Percentiles rank a stretch among this genome's conserved stretches.
These are phyloP conservation scores for Zygothrica quintamaculata DNA, from an alignment of 2,888 invertebrate genomes.

Conservation along the genomic window DNA sequence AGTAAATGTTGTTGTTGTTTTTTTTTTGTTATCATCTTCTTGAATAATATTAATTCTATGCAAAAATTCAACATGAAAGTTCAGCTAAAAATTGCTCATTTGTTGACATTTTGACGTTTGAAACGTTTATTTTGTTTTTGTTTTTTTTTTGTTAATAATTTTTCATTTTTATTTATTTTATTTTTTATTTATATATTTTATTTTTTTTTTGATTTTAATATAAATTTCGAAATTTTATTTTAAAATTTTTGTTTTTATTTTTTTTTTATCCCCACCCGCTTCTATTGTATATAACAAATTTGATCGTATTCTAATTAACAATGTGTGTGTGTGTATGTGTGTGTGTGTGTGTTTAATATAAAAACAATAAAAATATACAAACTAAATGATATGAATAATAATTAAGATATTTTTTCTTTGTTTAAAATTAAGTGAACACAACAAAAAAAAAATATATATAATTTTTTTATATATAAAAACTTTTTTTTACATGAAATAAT, in stretches of 20 bases:
- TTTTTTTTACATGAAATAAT: conserved; percentile 67
- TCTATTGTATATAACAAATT: conserved; percentile 49
- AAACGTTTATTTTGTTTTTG: conserved; percentile 55
- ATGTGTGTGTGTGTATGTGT: conserved; percentile 18
- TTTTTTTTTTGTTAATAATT: too few species aligned
- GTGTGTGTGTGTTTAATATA: conserved; percentile 18
- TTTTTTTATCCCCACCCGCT: conserved; percentile 31
- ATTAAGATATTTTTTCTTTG: conserved; percentile 38
- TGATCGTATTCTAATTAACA: conserved; percentile 57
- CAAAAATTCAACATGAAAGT: conserved; percentile 71
- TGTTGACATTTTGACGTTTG: conserved; percentile 60
- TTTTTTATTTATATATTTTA: too few species aligned
- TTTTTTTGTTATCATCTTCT: conserved; percentile 38
- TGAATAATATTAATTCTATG: conserved; percentile 57
- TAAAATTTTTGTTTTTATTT: conserved; percentile 8
- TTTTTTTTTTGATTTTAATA: conserved; percentile 3
- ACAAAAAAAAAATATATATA: too few species aligned
- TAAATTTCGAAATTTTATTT: conserved; percentile 41
- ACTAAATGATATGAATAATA: conserved; percentile 38
- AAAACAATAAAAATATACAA: conserved; percentile 51
- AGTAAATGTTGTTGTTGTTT: conserved; percentile 68
- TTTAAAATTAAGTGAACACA: conserved; percentile 70
- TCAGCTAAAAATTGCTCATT: conserved; percentile 72
- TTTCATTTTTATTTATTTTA: conserved; percentile 18
- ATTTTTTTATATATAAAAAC: too few species aligned